Evolutionary conservation across 2,113 vertebrate species (phyloP), one percentile per base, ranked within the genome.

Genomic region (Aythya baeri): DNA sequence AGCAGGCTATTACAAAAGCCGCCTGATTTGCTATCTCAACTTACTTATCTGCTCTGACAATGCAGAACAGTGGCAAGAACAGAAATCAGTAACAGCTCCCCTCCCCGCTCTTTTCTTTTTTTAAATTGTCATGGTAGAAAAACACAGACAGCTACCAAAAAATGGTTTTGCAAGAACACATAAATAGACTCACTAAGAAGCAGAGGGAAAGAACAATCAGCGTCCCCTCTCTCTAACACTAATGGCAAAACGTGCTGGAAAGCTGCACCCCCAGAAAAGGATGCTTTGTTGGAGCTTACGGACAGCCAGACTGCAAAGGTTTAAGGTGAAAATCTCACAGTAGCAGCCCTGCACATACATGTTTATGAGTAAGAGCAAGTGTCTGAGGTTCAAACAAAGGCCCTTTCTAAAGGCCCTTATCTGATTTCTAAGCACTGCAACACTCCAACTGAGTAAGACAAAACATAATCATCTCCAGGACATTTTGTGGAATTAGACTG

Each of bases 41-140:
- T 70, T 66, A 79, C 86, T 87, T 92, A 76, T 83, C 44, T 77
- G 38, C 74, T 85, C 81, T 55, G 17, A 79, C 68, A 66, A 70
- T 70, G 92, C 31, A 91, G 85, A 94, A 74, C 55, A 93, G 77
- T 76, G 52, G 31, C 34, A 91, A 89, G 85, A 87, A 95, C 6
- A 62, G 55, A 91, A 82, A 94, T 94, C 52, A 93, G 29, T 81
- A 86, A 74, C 32, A 89, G 79, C 46, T 70, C 32, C 10, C 34
- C 54, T 75, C 41, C 55, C 18, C 21, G 29, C 4, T 83, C 83
- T 58, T 65, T 59, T 34, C 17, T 41, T 54, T 73, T 66, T 71
- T 57, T 6, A 5, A 70, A 67, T 41, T 67, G 15, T 34, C 77
- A 72, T 3, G 20, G 66, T 27, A 83, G 58, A 36, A 52, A 80